Base-by-base conservation (phyloP, 2,888 invertebrate species). In the Phania funesta region DNA sequence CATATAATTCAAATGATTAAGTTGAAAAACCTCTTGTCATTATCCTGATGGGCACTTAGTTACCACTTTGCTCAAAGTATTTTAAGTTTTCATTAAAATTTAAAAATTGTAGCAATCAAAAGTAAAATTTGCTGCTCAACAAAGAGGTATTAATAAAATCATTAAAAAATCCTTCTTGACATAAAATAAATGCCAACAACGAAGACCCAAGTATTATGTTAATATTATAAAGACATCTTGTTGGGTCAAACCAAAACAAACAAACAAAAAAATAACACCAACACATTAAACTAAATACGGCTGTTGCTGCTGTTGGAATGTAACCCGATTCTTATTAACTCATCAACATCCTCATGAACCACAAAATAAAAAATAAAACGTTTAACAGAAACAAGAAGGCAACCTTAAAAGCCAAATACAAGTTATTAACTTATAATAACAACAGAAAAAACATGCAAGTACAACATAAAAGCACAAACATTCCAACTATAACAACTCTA, bases 301-400 rank as follows among this genome's bases (percentile, higher is more conserved):
- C 76, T 54, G 65, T 50, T 82, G 77, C 62, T 81, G 71, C 71
- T 62, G 77, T 60, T 83, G 80, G 88, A 86, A 88, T 87, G 89
- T 89, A 89, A 89, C 89, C 88, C 87, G 89, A 89, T 89, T 89
- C 89, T 89, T 89, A 89, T 89, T 89, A 89, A 89, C 89, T 89
- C 89, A 89, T 89, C 88, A 89, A 88, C 86, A 87, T 85, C 74
- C 74, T 74, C 68, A 70, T 70, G 65, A 82, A 52, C 41, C 64
- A 68, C 24, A 54, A 68, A 58, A 50, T 22, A 54, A 64, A 16
- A 50, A 18, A 24, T 35, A 52, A 65, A 62, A 80, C 16, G 16
- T 35, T 68, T 8, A 85, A 86, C 86, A 84, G 83, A 84, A 84
- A 68, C 65, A 83, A 85, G 80, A 84, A 67, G 65, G 73, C 71